Evolutionary conservation across 2,797 vertebrate species (phyloP).

Genomic region (Karalla daura): DNA sequence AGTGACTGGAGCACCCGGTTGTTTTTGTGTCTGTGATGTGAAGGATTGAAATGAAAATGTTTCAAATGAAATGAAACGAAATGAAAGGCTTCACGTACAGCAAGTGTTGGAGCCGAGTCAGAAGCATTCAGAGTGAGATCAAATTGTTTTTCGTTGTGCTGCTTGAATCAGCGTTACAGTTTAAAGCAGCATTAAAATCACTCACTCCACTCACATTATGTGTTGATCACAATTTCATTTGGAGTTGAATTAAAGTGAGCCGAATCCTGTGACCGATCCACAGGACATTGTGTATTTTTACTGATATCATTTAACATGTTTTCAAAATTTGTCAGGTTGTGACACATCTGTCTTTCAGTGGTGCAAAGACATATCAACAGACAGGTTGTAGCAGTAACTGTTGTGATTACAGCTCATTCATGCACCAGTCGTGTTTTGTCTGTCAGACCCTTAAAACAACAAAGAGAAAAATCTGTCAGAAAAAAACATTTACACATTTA

Average conservation of each 20-base stretch:
- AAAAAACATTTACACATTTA: too few species aligned
- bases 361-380: not conserved
- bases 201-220: not conserved
- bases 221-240: not conserved
- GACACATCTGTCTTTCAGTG: not conserved
- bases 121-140: too few species aligned
- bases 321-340: conserved; percentile 11
- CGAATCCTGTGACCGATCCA: not conserved
- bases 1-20: conserved; percentile 1
- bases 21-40: conserved; percentile 12
- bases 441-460: too few species aligned
- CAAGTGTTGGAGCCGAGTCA: too few species aligned
- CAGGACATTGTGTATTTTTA: conserved; percentile 36
- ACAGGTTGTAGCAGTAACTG: not conserved
- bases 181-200: too few species aligned
- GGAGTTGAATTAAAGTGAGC: not conserved
- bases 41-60: too few species aligned
- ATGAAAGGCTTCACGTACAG: too few species aligned
- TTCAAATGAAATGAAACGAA: too few species aligned
- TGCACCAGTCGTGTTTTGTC: too few species aligned
- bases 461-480: too few species aligned
- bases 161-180: conserved; percentile 18
- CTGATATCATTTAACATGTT: conserved; percentile 67
- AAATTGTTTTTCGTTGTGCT: too few species aligned
- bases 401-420: too few species aligned